Conservation (phyloP, 2,888 invertebrate genomes). For the Pachliopta kotzebuea region DNA sequence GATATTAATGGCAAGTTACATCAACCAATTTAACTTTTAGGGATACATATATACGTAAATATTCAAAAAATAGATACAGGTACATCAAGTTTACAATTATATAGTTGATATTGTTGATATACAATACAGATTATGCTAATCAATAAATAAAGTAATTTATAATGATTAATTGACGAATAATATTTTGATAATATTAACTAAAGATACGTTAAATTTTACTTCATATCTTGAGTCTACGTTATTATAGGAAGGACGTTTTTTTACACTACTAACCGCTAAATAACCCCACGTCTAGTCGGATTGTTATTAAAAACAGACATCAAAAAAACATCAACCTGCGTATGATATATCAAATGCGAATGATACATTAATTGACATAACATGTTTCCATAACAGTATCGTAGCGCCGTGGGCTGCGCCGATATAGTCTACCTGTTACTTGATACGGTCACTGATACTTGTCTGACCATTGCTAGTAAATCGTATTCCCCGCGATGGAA, state of each 20-base stretch:
- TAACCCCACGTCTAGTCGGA: background rate
- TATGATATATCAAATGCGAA: conserved; percentile 25
- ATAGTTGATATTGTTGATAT: too few relatives aligned
- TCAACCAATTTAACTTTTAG: too few relatives aligned
- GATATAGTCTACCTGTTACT: conserved; percentile 23
- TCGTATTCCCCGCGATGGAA: background rate
- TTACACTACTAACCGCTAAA: too few relatives aligned
- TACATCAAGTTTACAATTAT: too few relatives aligned
- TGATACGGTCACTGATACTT: conserved; percentile 20
- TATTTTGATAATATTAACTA: too few relatives aligned
- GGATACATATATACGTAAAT: too few relatives aligned
- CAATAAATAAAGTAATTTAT: too few relatives aligned
- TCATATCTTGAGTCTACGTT: too few relatives aligned
- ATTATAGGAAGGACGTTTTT: background rate
- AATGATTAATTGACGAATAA: too few relatives aligned
- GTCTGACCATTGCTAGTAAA: conserved; percentile 14
- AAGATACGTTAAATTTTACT: too few relatives aligned
- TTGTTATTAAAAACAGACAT: background rate
- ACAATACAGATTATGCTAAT: too few relatives aligned
- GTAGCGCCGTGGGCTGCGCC: conserved; percentile 37
- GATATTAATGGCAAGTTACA: background rate
- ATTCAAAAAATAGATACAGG: too few relatives aligned
- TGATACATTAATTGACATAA: conserved; percentile 33
- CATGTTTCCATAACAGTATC: conserved; percentile 35
- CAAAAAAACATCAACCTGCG: background rate